A percentile compares a stretch with the other conserved stretches of the same genome.
Conservation (phyloP, 1,140 invertebrate species). For the Solenopsis fugax region DNA sequence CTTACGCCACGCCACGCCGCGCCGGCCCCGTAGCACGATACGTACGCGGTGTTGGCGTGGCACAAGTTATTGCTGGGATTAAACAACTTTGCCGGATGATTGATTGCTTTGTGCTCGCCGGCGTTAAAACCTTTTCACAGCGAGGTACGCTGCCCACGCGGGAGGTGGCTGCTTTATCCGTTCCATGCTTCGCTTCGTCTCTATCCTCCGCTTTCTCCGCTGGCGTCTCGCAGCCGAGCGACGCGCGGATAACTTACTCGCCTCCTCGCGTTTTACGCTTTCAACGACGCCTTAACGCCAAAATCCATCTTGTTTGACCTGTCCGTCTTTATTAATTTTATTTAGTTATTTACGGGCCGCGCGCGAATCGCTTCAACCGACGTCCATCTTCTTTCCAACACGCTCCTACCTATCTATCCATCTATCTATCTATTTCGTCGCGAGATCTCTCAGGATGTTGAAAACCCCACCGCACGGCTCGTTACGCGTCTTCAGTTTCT, state of each 20-base stretch:
- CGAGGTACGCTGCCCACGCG: slow-evolving; percentile 77
- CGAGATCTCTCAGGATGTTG: slow-evolving; percentile 23
- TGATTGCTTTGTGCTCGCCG: slow-evolving; percentile 80
- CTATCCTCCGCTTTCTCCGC: slow-evolving; percentile 3
- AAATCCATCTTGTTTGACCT: slow-evolving; percentile 53
- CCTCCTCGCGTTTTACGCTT: slow-evolving; percentile 20
- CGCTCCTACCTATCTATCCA: slow-evolving; percentile 9
- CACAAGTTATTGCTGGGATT: slow-evolving; percentile 82
- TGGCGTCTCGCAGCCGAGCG: slow-evolving; percentile 1
- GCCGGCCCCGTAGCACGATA: slow-evolving; percentile 4
- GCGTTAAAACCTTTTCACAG: slow-evolving; percentile 82
- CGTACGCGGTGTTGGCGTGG: slow-evolving; percentile 67
- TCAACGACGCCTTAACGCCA: slow-evolving; percentile 24
- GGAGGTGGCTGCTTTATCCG: slow-evolving; percentile 68
- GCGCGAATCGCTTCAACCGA: not conserved
- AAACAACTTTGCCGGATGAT: slow-evolving; percentile 84
- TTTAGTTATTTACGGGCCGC: slow-evolving; percentile 29
- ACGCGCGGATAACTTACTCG: slow-evolving; percentile 56
- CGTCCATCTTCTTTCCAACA: slow-evolving; percentile 16
- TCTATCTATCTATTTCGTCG: slow-evolving; percentile 41
- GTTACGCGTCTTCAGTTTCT: slow-evolving; percentile 55
- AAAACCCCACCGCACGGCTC: slow-evolving; percentile 43
- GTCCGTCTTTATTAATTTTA: slow-evolving; percentile 55
- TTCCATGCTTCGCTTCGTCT: slow-evolving; percentile 50
- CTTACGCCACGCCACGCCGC: not conserved